Evolutionary conservation across 1,140 invertebrate genomes (phyloP).

Genomic region (Ceratina calcarata): DNA sequence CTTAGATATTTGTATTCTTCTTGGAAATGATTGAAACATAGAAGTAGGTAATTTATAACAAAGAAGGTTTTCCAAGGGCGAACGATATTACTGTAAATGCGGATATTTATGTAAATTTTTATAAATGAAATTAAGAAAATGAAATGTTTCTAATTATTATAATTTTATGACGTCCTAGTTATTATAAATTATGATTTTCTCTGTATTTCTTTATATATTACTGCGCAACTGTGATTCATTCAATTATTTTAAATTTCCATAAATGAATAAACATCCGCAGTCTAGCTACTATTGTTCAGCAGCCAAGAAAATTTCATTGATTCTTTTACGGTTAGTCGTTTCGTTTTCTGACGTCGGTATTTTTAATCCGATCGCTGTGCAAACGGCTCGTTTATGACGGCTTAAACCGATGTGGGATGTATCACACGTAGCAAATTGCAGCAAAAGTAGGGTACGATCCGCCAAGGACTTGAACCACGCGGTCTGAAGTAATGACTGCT

Average conservation of each 20-base stretch:
- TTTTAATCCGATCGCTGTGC: constrained; percentile 32
- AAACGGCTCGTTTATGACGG: constrained; percentile 10
- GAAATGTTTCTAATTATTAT: too few species aligned
- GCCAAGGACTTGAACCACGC: constrained; percentile 27
- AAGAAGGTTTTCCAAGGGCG: too few species aligned
- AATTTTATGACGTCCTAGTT: too few species aligned
- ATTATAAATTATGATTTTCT: too few species aligned
- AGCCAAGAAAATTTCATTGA: not conserved
- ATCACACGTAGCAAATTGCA: constrained; percentile 38
- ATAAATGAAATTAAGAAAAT: too few species aligned
- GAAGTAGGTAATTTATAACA: too few species aligned
- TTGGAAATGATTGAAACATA: not conserved
- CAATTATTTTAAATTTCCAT: too few species aligned
- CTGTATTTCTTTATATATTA: too few species aligned
- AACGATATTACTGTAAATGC: too few species aligned
- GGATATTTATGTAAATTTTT: too few species aligned
- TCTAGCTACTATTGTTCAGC: not conserved
- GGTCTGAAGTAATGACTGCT: not conserved
- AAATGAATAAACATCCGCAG: too few species aligned
- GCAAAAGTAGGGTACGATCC: constrained; percentile 38
- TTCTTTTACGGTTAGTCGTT: not conserved
- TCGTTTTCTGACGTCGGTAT: constrained; percentile 23
- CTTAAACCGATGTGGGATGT: constrained; percentile 45
- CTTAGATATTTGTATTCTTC: not conserved
- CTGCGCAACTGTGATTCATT: too few species aligned